Evolutionary conservation across 2,888 invertebrate species (phyloP), one percentile per base, ranked within the genome.

Genomic region (Dryomyza anilis): DNA sequence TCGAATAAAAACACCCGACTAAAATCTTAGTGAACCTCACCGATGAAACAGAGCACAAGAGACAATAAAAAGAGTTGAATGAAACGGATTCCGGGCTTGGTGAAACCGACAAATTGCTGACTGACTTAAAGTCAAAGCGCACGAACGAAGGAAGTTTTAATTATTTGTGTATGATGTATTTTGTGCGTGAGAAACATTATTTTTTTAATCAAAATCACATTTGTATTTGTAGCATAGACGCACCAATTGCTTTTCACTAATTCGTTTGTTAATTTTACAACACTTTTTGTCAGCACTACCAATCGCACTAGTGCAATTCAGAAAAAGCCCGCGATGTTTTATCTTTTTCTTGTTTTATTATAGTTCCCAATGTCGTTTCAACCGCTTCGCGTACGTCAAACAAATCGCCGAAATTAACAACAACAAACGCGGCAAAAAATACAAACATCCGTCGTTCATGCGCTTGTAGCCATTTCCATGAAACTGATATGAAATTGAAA

Each of bases 11-110:
- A 39, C 63, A 68, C 67, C 69, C 45, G 50, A n/a, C 72, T 67
- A 74, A 74, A 72, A 72, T n/a, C n/a, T n/a, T n/a, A n/a, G n/a
- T 74, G 72, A n/a, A 72, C 68, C 67, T 71, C 67, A 68, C 63
- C 63, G 45, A 12, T 19, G 16, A 45, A 45, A 45, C 16, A 12
- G 21, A 16, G 21, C 25, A 10, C 25, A 12, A 50, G n/a, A 25
- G 25, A 25, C 12, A 25, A 25, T n/a, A 25, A 1, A 52, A 43
- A 29, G 52, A 61, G 53, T 52, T 53, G 61, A 61, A 61, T 60
- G 53, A 61, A 61, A 53, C 61, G n/a, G n/a, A n/a, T n/a, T n/a
- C n/a, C n/a, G n/a, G n/a, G n/a, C n/a, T n/a, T n/a, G n/a, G n/a
- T n/a, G n/a, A n/a, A n/a, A n/a, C n/a, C n/a, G n/a, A n/a, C n/a